Conservation (phyloP, 2,797 vertebrate species). For the Chiroxiphia lanceolata region DNA sequence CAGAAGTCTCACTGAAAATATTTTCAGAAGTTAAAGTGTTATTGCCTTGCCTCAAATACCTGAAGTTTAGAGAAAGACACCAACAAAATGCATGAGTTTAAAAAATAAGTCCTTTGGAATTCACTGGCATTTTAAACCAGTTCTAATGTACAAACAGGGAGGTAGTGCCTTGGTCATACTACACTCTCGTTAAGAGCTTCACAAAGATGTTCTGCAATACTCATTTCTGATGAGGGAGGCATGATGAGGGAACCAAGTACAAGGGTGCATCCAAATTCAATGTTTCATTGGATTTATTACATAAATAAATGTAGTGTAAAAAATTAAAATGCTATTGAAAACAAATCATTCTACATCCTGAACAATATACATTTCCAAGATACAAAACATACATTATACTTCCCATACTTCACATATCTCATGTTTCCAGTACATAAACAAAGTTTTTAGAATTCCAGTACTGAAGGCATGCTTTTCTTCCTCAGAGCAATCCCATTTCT, state of each 20-base stretch:
- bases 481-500: background rate
- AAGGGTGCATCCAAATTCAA: background rate
- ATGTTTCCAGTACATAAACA: background rate
- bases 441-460: background rate
- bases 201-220: background rate
- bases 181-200: background rate
- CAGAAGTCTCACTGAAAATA: background rate
- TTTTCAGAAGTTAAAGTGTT: background rate
- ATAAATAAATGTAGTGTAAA: background rate
- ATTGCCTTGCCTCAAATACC: background rate
- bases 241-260: background rate
- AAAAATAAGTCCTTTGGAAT: background rate
- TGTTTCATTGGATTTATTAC: background rate
- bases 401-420: background rate
- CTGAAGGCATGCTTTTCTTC: background rate
- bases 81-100: background rate
- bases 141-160: background rate
- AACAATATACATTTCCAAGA: background rate
- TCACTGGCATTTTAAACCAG: background rate
- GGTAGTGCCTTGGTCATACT: background rate
- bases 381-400: background rate
- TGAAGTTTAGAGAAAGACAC: background rate
- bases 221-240: background rate
- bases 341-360: background rate
- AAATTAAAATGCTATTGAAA: background rate